A percentile compares a stretch with the other conserved stretches of the same genome.
These are phyloP conservation scores for Spodoptera exigua DNA, from an alignment of 2,888 invertebrate genomes.

Conservation along the genomic window DNA sequence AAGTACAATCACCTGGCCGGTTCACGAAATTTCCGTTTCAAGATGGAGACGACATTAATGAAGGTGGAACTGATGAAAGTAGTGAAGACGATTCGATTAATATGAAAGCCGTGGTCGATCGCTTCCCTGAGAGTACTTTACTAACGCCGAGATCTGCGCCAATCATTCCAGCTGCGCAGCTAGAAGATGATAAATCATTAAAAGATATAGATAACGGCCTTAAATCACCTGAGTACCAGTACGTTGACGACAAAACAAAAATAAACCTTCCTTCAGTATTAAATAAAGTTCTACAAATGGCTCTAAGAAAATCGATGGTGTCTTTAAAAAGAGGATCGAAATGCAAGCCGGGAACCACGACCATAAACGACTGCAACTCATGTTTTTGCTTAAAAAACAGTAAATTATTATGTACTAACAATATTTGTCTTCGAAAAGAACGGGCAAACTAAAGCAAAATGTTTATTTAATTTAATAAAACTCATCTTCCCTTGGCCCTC, in stretches of 20 bases:
- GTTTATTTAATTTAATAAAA: no score
- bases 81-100: slow-evolving; percentile 38
- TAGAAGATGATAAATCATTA: not conserved
- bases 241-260: slow-evolving; percentile 47
- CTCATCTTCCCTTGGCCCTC: no score
- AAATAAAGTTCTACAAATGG: slow-evolving; percentile 65
- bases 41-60: slow-evolving; percentile 36
- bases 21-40: slow-evolving; percentile 48
- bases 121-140: not conserved
- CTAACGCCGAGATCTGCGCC: no score
- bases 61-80: slow-evolving; percentile 27
- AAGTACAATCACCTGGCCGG: no score
- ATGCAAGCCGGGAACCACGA: slow-evolving; percentile 68
- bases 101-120: slow-evolving; percentile 21
- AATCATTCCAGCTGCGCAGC: no score
- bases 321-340: slow-evolving; percentile 55
- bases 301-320: slow-evolving; percentile 70
- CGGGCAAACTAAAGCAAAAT: no score
- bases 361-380: slow-evolving; percentile 66
- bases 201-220: not conserved
- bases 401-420: slow-evolving; percentile 74
- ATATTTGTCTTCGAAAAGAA: slow-evolving; percentile 55
- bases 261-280: slow-evolving; percentile 64
- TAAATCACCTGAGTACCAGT: slow-evolving; percentile 17
- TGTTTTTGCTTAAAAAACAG: slow-evolving; percentile 77